These are phyloP conservation scores for Ochropacha duplaris DNA, from an alignment of 2,888 invertebrate species.

Conservation along the genomic window DNA sequence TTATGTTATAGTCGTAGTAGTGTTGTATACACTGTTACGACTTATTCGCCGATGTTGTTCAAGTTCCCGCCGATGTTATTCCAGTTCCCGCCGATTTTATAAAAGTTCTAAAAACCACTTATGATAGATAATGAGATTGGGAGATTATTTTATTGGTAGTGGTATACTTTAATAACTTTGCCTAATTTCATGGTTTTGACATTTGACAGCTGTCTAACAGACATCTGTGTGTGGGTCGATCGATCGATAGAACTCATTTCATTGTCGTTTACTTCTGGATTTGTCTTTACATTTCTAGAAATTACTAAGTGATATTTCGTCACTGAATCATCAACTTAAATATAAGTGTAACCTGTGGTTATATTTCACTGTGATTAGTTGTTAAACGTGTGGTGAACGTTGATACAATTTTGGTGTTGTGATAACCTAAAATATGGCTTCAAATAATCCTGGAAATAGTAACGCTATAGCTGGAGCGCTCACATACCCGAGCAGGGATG, in stretches of 20 bases:
- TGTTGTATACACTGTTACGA: too few relatives aligned
- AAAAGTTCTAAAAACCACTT: too few relatives aligned
- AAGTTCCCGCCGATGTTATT: too few relatives aligned
- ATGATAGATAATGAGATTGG: too few relatives aligned
- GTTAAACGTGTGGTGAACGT: background rate
- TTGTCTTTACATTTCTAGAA: background rate
- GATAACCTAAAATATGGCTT: slow-evolving; percentile 44
- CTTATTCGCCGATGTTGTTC: too few relatives aligned
- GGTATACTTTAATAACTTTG: too few relatives aligned
- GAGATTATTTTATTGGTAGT: too few relatives aligned
- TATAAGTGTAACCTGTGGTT: background rate
- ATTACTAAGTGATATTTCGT: background rate
- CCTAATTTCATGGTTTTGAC: too few relatives aligned
- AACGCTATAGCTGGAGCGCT: slow-evolving; percentile 48
- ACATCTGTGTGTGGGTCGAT: background rate
- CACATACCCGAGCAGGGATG: slow-evolving; percentile 41
- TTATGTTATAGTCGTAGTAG: too few relatives aligned
- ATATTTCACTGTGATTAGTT: background rate
- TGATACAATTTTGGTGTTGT: slow-evolving; percentile 9
- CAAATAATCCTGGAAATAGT: slow-evolving; percentile 46
- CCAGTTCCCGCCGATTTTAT: too few relatives aligned
- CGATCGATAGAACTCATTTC: background rate
- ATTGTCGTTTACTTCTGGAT: background rate
- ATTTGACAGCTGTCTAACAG: too few relatives aligned
- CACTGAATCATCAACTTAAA: background rate